A percentile compares a stretch with the other conserved stretches of the same genome.
Evolutionary conservation across 2,113 vertebrate species (phyloP).

Genomic region (Hystrix cristata): DNA sequence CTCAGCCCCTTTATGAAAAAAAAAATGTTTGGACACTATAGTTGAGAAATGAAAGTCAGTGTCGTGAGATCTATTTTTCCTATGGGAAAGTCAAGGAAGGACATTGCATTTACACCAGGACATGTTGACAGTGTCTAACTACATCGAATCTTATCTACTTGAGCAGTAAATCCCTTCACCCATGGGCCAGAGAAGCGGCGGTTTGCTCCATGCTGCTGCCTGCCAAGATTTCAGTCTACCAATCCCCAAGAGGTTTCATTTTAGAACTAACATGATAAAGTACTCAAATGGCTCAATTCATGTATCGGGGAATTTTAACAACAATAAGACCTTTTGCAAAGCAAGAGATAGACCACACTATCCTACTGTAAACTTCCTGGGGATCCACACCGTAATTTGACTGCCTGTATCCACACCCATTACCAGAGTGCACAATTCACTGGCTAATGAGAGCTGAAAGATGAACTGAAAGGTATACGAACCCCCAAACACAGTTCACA

Average conservation of each 20-base stretch:
- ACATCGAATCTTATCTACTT: conserved; percentile 66
- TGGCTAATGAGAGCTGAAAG: not conserved
- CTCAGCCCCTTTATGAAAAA: not conserved
- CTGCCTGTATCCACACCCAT: not conserved
- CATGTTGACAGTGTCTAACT: conserved; percentile 72
- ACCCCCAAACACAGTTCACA: not conserved
- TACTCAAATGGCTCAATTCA: not conserved
- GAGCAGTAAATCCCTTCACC: conserved; percentile 71
- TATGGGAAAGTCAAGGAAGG: conserved; percentile 63
- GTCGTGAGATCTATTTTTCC: conserved; percentile 1
- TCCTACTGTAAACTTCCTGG: not conserved
- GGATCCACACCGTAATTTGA: not conserved
- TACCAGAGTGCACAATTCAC: not conserved
- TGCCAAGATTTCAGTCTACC: conserved; percentile 32
- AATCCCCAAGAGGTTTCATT: conserved; percentile 48
- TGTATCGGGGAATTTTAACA: conserved; percentile 16
- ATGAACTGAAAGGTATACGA: not conserved
- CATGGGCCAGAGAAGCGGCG: not conserved
- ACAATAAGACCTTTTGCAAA: conserved; percentile 27
- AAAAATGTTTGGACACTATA: not conserved
- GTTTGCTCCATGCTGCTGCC: not conserved
- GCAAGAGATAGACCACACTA: not conserved
- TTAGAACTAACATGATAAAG: conserved; percentile 53
- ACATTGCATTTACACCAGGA: conserved; percentile 46
- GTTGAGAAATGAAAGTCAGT: not conserved